Base-by-base conservation (phyloP, 2,113 vertebrate species). In the Eulemur macaco region DNA sequence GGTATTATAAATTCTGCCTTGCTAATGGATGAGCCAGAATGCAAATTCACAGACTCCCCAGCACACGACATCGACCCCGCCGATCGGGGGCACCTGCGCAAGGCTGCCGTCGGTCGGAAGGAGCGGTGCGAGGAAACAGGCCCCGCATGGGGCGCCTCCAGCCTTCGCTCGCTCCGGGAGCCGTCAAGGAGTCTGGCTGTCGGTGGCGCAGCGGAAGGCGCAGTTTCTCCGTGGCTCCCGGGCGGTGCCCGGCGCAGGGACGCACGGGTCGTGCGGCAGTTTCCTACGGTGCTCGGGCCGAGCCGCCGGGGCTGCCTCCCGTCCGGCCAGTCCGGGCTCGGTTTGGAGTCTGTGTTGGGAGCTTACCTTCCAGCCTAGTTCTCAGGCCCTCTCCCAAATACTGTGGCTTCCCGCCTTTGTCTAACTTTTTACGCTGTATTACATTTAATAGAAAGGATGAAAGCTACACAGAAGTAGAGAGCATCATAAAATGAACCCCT, bases 291-390 rank as follows among this genome's bases (percentile, higher is more conserved):
- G 56, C 45, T 92, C 71, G 17, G 17, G 34, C 47, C 64, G 14
- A 4, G 29, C 52, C 3, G 31, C 34, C 45, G 50, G 50, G 17
- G 34, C 31, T 31, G 15, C 77, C 42, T 83, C 25, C 39, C 80
- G 9, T 5, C 6, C 45, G 8, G 18, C 25, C 8, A 15, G 23
- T 71, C 45, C 14, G 58, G 42, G 15, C 1, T 0, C 52, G 10
- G 12, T 56, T 78, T 66, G 13, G 21, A 52, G 45, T 9, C 31
- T 47, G 42, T 69, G 5, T 42, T 82, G 25, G n/a, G 31, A 66
- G 15, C 31, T 63, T 63, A 34, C 14, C 31, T 80, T 78, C 29
- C 37, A 66, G 37, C 13, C 63, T 84, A 50, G 29, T 66, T 84
- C 50, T 91, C 29, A 80, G 58, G 23, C 8, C 12, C 50, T 74